phyloP scores from a whole-genome alignment of 2,797 vertebrate genomes.

The Fundulus diaphanus region DNA sequence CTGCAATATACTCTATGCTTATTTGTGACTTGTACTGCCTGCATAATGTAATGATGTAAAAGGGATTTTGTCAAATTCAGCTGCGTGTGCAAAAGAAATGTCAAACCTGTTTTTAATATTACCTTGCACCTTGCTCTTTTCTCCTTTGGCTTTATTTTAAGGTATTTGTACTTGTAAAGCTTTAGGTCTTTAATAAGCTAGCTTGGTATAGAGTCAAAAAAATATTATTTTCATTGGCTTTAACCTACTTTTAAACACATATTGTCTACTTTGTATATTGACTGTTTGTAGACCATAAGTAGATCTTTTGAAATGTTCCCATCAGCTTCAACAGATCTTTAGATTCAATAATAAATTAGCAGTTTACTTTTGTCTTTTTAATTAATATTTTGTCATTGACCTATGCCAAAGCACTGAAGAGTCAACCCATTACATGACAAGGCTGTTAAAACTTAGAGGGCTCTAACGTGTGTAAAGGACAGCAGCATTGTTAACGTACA shows the following conservation, averaged over 20 bases:
- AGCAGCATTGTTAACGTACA: slow-evolving; percentile 64
- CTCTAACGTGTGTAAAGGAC: slow-evolving; percentile 65
- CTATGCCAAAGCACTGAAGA: slow-evolving; percentile 84
- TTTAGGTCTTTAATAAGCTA: slow-evolving; percentile 27
- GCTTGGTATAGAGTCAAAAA: slow-evolving; percentile 43
- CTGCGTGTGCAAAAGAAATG: slow-evolving; percentile 27
- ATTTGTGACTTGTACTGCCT: slow-evolving; percentile 68
- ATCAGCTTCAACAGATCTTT: slow-evolving; percentile 32
- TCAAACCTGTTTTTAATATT: slow-evolving; percentile 37
- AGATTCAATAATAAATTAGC: slow-evolving; percentile 57
- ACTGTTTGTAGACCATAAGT: slow-evolving; percentile 48
- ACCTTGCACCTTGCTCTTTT: slow-evolving; percentile 47
- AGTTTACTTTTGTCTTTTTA: slow-evolving; percentile 71
- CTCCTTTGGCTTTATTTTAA: slow-evolving; percentile 15
- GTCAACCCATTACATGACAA: slow-evolving; percentile 57
- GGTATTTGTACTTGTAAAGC: slow-evolving; percentile 29
- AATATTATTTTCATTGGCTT: slow-evolving; percentile 35
- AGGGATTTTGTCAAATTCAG: slow-evolving; percentile 30
- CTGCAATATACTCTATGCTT: slow-evolving; percentile 60
- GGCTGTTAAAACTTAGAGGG: slow-evolving; percentile 74
- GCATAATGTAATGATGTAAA: slow-evolving; percentile 48
- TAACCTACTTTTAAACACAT: slow-evolving; percentile 23
- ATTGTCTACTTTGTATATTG: slow-evolving; percentile 45
- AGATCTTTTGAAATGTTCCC: slow-evolving; percentile 39
- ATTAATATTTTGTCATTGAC: slow-evolving; percentile 75